Percentiles rank a stretch among this genome's conserved stretches.
phyloP scores from a whole-genome alignment of 2,797 vertebrate genomes.

The Parotocinclus haroldoi region DNA sequence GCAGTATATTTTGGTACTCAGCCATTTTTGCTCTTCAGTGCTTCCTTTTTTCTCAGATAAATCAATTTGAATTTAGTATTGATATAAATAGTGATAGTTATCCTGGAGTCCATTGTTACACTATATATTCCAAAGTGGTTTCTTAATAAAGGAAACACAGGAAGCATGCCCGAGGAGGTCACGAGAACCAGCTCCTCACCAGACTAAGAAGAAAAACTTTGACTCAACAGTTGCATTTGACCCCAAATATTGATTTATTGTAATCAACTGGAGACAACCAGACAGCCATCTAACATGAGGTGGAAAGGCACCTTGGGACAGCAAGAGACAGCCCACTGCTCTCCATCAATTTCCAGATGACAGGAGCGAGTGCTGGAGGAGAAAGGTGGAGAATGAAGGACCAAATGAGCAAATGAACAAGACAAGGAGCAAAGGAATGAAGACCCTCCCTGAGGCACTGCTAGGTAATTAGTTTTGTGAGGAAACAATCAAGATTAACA shows the following conservation, averaged over 20 bases:
- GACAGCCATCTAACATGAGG: slow-evolving; percentile 56
- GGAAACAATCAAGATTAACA: slow-evolving; percentile 76
- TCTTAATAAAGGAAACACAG: slow-evolving; percentile 65
- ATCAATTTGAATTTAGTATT: background rate
- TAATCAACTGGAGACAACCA: slow-evolving; percentile 69
- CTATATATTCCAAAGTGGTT: slow-evolving; percentile 53
- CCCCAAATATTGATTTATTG: slow-evolving; percentile 74
- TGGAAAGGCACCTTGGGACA: slow-evolving; percentile 79
- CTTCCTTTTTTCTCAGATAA: background rate
- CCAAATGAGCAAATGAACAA: slow-evolving; percentile 50
- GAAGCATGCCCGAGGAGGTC: slow-evolving; percentile 54
- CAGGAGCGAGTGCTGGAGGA: slow-evolving; percentile 60
- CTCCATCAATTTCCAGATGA: slow-evolving; percentile 77
- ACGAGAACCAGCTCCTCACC: slow-evolving; percentile 36
- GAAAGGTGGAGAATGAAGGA: slow-evolving; percentile 53
- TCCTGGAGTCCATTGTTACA: slow-evolving; percentile 15
- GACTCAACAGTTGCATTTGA: slow-evolving; percentile 66
- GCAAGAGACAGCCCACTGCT: slow-evolving; percentile 68
- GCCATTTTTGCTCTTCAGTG: background rate
- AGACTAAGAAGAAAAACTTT: slow-evolving; percentile 58
- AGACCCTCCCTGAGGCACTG: slow-evolving; percentile 49
- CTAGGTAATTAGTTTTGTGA: slow-evolving; percentile 75
- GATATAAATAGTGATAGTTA: background rate
- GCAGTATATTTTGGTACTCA: background rate
- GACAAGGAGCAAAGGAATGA: slow-evolving; percentile 49